phyloP scores from a whole-genome alignment of 2,888 invertebrate species.

The Oligia latruncula region DNA sequence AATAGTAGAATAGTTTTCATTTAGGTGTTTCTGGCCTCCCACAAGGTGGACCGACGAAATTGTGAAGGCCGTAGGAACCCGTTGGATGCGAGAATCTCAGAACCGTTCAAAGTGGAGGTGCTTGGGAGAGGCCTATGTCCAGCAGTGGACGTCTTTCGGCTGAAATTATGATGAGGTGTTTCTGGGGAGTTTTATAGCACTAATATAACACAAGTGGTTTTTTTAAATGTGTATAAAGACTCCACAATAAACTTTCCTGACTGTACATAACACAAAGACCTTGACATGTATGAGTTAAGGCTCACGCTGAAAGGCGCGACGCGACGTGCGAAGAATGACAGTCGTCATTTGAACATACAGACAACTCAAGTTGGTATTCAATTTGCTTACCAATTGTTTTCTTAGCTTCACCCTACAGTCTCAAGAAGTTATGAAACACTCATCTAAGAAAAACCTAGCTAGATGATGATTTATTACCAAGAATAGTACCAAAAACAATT shows the following conservation, averaged over 20 bases:
- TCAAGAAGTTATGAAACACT: neutral
- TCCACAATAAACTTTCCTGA: no score
- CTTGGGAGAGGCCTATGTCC: no score
- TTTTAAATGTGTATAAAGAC: neutral
- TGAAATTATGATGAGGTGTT: no score
- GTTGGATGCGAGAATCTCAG: no score
- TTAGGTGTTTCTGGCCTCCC: neutral
- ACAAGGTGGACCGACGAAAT: no score
- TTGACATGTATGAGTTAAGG: no score
- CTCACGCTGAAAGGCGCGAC: no score
- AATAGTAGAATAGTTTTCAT: neutral
- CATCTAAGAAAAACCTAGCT: neutral
- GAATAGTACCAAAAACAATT: conserved; percentile 34
- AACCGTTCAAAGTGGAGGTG: no score
- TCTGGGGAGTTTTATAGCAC: neutral
- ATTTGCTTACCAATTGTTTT: neutral
- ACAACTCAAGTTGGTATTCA: neutral
- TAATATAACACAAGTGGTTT: neutral
- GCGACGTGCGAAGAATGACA: neutral
- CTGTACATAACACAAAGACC: no score
- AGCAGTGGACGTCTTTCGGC: no score
- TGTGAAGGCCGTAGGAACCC: no score
- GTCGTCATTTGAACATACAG: neutral
- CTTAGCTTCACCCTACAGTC: neutral
- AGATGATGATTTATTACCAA: conserved; percentile 9